phyloP scores from a whole-genome alignment of 1,140 invertebrate genomes.

The Drosophila orosa region DNA sequence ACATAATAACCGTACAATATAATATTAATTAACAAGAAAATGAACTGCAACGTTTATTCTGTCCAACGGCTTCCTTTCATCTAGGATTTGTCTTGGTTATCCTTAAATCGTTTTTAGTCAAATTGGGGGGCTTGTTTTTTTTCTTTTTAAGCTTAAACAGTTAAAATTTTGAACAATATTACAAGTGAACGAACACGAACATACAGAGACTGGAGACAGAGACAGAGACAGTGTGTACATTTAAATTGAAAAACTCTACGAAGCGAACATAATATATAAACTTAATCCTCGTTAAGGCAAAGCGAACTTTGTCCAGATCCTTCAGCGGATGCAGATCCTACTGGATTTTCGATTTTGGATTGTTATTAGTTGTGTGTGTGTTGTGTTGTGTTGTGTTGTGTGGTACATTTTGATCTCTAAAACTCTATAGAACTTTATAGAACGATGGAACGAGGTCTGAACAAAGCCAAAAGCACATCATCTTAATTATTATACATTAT shows the following conservation, averaged over 20 bases:
- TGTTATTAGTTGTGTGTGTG: not conserved
- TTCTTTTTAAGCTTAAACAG: not conserved
- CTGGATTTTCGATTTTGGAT: not conserved
- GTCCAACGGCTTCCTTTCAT: constrained; percentile 23
- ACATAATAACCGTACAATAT: constrained; percentile 63
- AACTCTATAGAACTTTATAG: constrained; percentile 20
- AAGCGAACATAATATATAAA: constrained; percentile 4
- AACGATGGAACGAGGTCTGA: constrained; percentile 37
- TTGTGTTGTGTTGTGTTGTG: too few species aligned
- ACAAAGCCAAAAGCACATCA: constrained; percentile 42
- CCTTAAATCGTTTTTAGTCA: constrained; percentile 26
- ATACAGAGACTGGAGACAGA: too few species aligned
- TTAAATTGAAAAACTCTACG: constrained; percentile 4
- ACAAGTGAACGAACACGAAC: not conserved
- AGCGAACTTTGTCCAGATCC: constrained; percentile 7
- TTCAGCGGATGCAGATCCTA: not conserved
- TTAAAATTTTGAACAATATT: constrained; percentile 12
- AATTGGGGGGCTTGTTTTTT: not conserved
- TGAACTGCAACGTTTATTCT: constrained; percentile 55
- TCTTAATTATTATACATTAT: constrained; percentile 1
- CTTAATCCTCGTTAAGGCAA: constrained; percentile 1
- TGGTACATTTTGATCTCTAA: constrained; percentile 3
- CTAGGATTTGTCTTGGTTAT: constrained; percentile 49
- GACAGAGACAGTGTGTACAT: not conserved
- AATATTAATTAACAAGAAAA: constrained; percentile 73